Conservation (phyloP, 2,113 vertebrate genomes). For the Phycodurus eques region DNA sequence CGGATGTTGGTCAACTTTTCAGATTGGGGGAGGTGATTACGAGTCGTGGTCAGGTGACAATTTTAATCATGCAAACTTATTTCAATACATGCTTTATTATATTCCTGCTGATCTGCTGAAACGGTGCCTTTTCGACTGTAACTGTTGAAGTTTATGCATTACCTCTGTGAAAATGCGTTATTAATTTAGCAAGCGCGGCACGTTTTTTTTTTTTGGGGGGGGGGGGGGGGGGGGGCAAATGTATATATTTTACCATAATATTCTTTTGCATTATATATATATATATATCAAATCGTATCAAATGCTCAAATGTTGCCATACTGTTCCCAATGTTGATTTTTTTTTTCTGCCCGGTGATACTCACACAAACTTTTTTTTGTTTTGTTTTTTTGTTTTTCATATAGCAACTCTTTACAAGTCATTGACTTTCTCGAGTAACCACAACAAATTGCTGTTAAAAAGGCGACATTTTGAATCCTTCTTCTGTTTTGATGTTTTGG, state of each 20-base stretch:
- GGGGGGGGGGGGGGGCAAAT: too few relatives aligned
- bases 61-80: background rate
- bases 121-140: background rate
- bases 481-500: background rate
- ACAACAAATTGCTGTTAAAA: background rate
- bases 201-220: too few relatives aligned
- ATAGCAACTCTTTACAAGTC: background rate
- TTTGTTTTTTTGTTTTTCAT: background rate
- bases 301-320: background rate
- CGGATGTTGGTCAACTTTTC: slow-evolving; percentile 47
- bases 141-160: background rate
- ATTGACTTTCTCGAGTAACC: background rate
- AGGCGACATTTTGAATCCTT: background rate
- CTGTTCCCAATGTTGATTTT: background rate
- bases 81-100: too few relatives aligned
- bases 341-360: background rate
- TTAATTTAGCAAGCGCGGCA: background rate
- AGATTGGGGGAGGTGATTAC: slow-evolving; percentile 26
- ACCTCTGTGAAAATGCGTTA: background rate
- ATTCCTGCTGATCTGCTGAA: too few relatives aligned
- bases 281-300: background rate
- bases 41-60: slow-evolving; percentile 21
- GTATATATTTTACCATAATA: background rate
- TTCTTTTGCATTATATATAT: background rate
- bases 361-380: background rate